phyloP scores from a whole-genome alignment of 2,888 invertebrate species.

The Vandiemenella viatica region DNA sequence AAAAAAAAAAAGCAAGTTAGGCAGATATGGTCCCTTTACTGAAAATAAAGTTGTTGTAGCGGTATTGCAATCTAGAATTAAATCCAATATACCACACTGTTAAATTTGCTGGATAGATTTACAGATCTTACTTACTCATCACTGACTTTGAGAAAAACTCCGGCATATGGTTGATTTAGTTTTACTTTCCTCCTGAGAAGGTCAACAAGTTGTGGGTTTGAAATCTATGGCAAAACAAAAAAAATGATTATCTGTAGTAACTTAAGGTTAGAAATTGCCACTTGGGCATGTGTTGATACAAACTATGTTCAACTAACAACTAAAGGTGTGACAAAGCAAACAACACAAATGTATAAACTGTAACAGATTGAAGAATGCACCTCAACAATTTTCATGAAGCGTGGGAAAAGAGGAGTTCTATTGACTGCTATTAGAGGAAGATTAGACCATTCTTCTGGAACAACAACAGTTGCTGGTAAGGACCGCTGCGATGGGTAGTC shows the following conservation, averaged over 20 bases:
- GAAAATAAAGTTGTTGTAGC: too few species aligned
- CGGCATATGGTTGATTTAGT: constrained; percentile 92
- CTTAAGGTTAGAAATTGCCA: too few species aligned
- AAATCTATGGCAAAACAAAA: too few species aligned
- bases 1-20: too few species aligned
- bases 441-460: constrained; percentile 93
- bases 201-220: constrained; percentile 74
- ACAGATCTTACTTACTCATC: constrained; percentile 47
- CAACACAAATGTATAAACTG: too few species aligned
- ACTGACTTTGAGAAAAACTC: constrained; percentile 86
- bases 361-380: constrained; percentile 31
- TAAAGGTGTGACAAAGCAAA: too few species aligned
- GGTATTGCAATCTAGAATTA: too few species aligned
- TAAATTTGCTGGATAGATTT: neutral
- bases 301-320: too few species aligned
- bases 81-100: neutral
- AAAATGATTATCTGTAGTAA: too few species aligned
- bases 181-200: constrained; percentile 84
- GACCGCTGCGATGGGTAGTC: constrained; percentile 10
- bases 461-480: constrained; percentile 77
- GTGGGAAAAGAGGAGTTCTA: constrained; percentile 91
- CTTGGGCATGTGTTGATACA: too few species aligned
- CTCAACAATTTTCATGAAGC: constrained; percentile 95
- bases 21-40: too few species aligned
- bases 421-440: constrained; percentile 89